These are phyloP conservation scores for Brachionus plicatilis DNA, from an alignment of 1,140 invertebrate species.

Conservation along the genomic window DNA sequence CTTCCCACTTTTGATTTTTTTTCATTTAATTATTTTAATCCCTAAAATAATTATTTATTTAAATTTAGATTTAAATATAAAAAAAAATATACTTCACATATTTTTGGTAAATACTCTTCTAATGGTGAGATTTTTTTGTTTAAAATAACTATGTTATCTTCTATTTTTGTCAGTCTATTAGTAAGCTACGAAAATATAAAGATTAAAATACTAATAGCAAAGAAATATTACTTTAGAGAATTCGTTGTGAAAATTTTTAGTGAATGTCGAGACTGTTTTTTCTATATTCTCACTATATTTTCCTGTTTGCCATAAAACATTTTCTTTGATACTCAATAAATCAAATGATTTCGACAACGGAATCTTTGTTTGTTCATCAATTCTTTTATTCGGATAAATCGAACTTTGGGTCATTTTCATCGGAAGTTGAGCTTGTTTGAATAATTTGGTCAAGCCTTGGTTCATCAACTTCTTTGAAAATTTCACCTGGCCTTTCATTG, in stretches of 20 bases:
- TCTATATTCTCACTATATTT: background rate
- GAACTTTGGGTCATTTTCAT: background rate
- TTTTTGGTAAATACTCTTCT: background rate
- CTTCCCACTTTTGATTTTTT: background rate
- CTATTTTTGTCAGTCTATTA: background rate
- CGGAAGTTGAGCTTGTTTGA: background rate
- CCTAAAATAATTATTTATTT: background rate
- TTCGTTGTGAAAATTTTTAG: background rate
- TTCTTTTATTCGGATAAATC: background rate
- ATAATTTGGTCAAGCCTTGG: background rate
- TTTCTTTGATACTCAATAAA: background rate
- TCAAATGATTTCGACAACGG: background rate
- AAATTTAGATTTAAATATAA: background rate
- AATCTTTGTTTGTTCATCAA: background rate
- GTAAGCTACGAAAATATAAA: background rate
- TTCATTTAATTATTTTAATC: constrained; percentile 1
- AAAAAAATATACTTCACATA: background rate
- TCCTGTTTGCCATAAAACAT: background rate
- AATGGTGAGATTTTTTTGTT: background rate
- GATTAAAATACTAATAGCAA: background rate
- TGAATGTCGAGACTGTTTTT: background rate
- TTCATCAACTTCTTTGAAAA: background rate
- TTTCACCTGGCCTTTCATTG: background rate
- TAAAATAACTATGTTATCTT: background rate
- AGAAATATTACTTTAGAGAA: background rate